These are phyloP conservation scores for Tetragonula carbonaria DNA, from an alignment of 2,888 invertebrate genomes.

Conservation along the genomic window DNA sequence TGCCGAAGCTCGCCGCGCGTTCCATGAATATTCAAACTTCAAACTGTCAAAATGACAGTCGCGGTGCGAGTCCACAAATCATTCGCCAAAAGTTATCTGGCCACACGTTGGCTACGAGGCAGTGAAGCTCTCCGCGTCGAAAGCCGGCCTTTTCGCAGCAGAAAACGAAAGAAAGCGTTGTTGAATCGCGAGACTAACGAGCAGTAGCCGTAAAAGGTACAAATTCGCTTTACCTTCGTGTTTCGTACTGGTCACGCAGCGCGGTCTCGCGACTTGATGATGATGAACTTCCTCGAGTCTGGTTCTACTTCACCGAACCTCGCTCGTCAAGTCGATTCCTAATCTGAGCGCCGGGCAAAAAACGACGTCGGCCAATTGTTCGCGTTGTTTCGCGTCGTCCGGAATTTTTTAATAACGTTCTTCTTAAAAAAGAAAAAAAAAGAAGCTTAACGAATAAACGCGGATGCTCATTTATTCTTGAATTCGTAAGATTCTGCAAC, in stretches of 20 bases:
- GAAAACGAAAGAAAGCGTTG: slow-evolving; percentile 61
- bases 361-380: slow-evolving; percentile 60
- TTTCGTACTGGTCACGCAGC: slow-evolving; percentile 70
- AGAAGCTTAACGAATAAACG: background rate
- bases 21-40: slow-evolving; percentile 10
- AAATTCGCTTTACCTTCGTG: slow-evolving; percentile 78
- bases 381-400: slow-evolving; percentile 45
- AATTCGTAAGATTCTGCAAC: slow-evolving; percentile 13
- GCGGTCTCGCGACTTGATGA: slow-evolving; percentile 77
- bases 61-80: background rate
- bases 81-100: slow-evolving; percentile 9
- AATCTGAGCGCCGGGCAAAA: slow-evolving; percentile 71
- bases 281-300: slow-evolving; percentile 79
- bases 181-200: slow-evolving; percentile 77
- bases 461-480: slow-evolving; percentile 10
- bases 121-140: slow-evolving; percentile 30
- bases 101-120: background rate
- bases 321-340: slow-evolving; percentile 81
- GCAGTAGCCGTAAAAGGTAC: slow-evolving; percentile 77
- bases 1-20: background rate
- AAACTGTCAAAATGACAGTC: background rate
- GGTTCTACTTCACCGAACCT: slow-evolving; percentile 72
- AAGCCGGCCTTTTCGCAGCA: slow-evolving; percentile 7
- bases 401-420: slow-evolving; percentile 48
- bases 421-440: background rate